Base-by-base conservation (phyloP, 2,113 vertebrate species). In the Porphyrio hochstetteri region DNA sequence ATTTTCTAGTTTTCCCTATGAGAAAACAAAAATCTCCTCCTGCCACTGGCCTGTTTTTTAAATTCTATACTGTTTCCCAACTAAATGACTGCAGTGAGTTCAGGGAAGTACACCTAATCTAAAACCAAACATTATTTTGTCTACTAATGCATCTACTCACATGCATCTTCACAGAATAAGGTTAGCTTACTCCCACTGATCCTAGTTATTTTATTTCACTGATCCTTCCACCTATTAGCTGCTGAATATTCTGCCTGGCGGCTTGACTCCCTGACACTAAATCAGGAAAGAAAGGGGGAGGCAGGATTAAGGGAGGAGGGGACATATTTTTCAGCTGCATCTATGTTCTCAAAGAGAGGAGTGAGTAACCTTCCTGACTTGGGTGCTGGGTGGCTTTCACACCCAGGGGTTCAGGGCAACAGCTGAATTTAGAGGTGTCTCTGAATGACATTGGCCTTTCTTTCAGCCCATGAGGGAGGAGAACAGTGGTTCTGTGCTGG, bases 81-180 rank as follows among this genome's bases (percentile, higher is more conserved):
- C 18, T 83, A 74, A 93, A 92, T 63, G 64, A 71, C 31, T 87
- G 65, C 92, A 78, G 68, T 81, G 40, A 90, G 52, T 88, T 93
- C 82, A 86, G 27, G 16, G 52, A 48, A 86, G 93, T 88, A 93
- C 93, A 92, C 72, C 35, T 93, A 96, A 95, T 96, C 85, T 85
- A 86, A 95, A 95, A 19, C 33, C 76, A 86, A 93, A 95, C 13
- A 75, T 84, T 53, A 60, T 81, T 92, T 96, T 96, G 86, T 84
- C 90, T 94, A 53, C 83, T 93, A 96, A 94, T 95, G 81, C 53
- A 69, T 86, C 80, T 84, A 79, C 61, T 93, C 25, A 80, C 42
- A 53, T 67, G 29, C 64, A 74, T 92, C 76, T 56, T 84, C 65
- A 69, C 61, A 91, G 65, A 95, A 86, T 86, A 95, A 95, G 90